phyloP scores from a whole-genome alignment of 2,888 invertebrate species.

The Eumacrocentrus americanus region DNA sequence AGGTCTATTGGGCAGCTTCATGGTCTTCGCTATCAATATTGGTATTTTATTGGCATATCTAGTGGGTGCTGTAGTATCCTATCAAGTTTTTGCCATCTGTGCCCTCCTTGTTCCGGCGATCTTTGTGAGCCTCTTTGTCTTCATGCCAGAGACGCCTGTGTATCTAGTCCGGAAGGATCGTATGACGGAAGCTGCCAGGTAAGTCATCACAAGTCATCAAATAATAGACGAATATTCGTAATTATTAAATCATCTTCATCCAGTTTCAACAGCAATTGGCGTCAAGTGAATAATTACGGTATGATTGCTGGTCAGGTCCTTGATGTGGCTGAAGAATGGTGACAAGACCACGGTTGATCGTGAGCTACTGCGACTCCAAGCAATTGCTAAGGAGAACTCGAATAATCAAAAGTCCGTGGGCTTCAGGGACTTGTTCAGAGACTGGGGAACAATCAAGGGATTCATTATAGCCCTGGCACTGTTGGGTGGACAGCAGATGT shows the following conservation, averaged over 20 bases:
- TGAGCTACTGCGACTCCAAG: slow-evolving; percentile 47
- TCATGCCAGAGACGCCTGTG: slow-evolving; percentile 67
- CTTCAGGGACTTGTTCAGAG: slow-evolving; percentile 55
- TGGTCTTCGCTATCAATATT: slow-evolving; percentile 63
- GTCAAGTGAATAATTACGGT: slow-evolving; percentile 20
- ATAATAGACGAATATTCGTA: no score
- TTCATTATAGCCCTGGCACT: slow-evolving; percentile 57
- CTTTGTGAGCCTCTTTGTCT: slow-evolving; percentile 58
- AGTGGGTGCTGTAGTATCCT: slow-evolving; percentile 61
- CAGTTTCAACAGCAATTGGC: slow-evolving; percentile 2
- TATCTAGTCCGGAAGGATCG: slow-evolving; percentile 57
- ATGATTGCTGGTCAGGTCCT: slow-evolving; percentile 14
- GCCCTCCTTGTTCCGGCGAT: slow-evolving; percentile 59
- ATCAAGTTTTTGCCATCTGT: slow-evolving; percentile 60
- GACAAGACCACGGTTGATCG: slow-evolving; percentile 45
- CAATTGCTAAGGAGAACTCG: slow-evolving; percentile 41
- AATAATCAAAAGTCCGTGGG: slow-evolving; percentile 35
- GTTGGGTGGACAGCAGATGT: slow-evolving; percentile 60
- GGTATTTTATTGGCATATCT: slow-evolving; percentile 60
- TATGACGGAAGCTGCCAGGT: slow-evolving; percentile 47
- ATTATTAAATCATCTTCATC: slow-evolving; percentile 6
- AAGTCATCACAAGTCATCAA: background rate
- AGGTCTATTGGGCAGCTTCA: slow-evolving; percentile 64
- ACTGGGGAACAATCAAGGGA: slow-evolving; percentile 55
- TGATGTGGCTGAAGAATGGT: slow-evolving; percentile 46